Conservation (phyloP, 2,113 vertebrate genomes). For the Xyrauchen texanus region DNA sequence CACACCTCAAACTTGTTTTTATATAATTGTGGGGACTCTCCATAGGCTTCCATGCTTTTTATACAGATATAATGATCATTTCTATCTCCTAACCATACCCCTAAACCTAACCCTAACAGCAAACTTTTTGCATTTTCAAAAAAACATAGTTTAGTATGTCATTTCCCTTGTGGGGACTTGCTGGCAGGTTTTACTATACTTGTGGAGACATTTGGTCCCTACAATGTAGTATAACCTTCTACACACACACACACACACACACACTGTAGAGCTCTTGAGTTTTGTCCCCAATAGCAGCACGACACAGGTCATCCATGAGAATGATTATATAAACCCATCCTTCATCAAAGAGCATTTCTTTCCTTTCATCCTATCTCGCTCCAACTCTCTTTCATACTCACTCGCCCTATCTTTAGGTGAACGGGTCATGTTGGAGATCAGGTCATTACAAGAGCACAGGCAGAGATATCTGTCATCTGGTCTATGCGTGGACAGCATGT, state of each 20-base stretch:
- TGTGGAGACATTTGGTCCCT: too few relatives aligned
- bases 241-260: constrained; percentile 46
- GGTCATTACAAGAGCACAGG: constrained; percentile 23
- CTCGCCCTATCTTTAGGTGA: constrained; percentile 28
- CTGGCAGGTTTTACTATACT: too few relatives aligned
- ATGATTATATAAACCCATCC: constrained; percentile 57
- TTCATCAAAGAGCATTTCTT: constrained; percentile 36
- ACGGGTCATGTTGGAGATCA: neutral
- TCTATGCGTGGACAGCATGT: constrained; percentile 13
- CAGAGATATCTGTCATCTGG: constrained; percentile 2
- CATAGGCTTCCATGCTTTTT: too few relatives aligned
- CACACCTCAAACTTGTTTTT: too few relatives aligned
- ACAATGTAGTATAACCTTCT: constrained; percentile 22
- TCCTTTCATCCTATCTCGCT: constrained; percentile 15
- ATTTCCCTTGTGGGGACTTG: too few relatives aligned
- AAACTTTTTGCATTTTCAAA: too few relatives aligned
- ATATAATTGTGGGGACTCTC: too few relatives aligned
- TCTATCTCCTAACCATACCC: too few relatives aligned
- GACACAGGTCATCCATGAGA: constrained; percentile 57
- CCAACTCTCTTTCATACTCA: constrained; percentile 19
- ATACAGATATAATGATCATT: too few relatives aligned
- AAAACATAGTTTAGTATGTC: too few relatives aligned
- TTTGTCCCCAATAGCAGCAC: constrained; percentile 43
- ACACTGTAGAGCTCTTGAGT: constrained; percentile 50
- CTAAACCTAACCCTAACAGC: too few relatives aligned